These are phyloP conservation scores for Condylostylus longicornis DNA, from an alignment of 1,140 invertebrate genomes.

Conservation along the genomic window DNA sequence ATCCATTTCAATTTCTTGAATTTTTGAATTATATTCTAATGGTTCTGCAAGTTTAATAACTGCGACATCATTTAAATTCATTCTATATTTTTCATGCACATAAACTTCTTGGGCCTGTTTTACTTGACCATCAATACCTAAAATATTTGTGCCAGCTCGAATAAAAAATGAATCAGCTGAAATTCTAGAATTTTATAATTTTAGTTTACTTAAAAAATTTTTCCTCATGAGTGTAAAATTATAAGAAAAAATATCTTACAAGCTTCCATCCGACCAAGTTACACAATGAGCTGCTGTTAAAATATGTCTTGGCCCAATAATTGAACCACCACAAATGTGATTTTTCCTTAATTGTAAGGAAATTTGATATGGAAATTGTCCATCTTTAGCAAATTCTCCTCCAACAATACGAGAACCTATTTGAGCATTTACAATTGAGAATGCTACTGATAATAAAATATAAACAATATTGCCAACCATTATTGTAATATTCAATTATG, in stretches of 20 bases:
- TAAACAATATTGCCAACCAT: neutral
- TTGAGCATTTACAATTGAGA: no score
- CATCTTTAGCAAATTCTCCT: slow-evolving; percentile 14
- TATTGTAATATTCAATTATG: no score
- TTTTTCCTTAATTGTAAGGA: slow-evolving; percentile 22
- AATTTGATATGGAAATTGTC: slow-evolving; percentile 14
- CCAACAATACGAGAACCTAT: slow-evolving; percentile 23
- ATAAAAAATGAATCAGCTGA: no score
- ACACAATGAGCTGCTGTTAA: slow-evolving; percentile 24
- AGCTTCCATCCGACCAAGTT: no score
- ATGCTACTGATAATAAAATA: neutral
- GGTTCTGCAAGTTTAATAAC: slow-evolving; percentile 27
- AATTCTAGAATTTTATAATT: no score
- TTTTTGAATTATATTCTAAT: slow-evolving; percentile 27
- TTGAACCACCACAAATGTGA: slow-evolving; percentile 20
- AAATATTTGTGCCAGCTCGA: slow-evolving; percentile 14
- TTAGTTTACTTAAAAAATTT: no score
- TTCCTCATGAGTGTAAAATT: no score
- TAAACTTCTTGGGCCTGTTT: no score
- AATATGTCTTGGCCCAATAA: slow-evolving; percentile 9
- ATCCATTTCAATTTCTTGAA: slow-evolving; percentile 15
- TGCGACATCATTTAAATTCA: slow-evolving; percentile 34
- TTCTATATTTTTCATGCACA: slow-evolving; percentile 28
- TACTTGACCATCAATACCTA: no score
- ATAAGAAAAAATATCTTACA: no score